A percentile compares a stretch with the other conserved stretches of the same genome.
Conservation (phyloP, 2,888 invertebrate genomes). For the Aphelenchoides bicaudatus region DNA sequence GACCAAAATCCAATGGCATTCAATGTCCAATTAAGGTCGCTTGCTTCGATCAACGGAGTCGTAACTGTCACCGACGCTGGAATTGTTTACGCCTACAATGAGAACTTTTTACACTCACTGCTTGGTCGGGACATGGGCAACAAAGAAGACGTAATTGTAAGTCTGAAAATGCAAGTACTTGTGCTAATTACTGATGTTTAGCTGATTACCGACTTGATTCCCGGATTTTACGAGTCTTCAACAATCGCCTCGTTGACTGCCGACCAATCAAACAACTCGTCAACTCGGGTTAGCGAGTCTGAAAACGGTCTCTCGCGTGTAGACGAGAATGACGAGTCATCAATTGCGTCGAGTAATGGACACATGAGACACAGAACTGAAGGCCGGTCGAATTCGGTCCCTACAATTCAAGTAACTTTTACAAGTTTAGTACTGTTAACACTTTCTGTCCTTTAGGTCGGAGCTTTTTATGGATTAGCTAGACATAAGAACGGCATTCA, state of each 20-base stretch:
- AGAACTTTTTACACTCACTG: constrained; percentile 38
- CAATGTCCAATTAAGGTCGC: constrained; percentile 35
- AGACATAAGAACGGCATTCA: constrained; percentile 31
- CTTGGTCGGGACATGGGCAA: constrained; percentile 22
- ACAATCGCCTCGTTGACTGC: constrained; percentile 13
- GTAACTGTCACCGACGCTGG: constrained; percentile 38
- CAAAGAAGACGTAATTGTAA: constrained; percentile 12
- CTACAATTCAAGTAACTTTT: constrained; percentile 19
- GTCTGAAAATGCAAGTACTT: background rate
- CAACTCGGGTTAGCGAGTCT: background rate
- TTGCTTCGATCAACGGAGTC: constrained; percentile 38
- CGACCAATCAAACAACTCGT: constrained; percentile 4
- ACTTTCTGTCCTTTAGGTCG: no score
- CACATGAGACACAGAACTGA: background rate
- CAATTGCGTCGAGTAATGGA: constrained; percentile 11
- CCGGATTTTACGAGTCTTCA: constrained; percentile 31
- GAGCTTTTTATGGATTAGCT: constrained; percentile 33
- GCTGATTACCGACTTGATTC: constrained; percentile 37
- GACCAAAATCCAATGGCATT: constrained; percentile 28
- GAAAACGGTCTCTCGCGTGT: background rate
- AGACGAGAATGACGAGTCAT: constrained; percentile 13
- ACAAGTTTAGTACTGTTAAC: no score
- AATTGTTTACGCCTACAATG: constrained; percentile 35
- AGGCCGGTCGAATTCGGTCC: constrained; percentile 8
- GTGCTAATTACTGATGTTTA: constrained; percentile 15